A percentile compares a stretch with the other conserved stretches of the same genome.
These are phyloP conservation scores for Sebastes flavidus DNA, from an alignment of 2,797 vertebrate species.

Conservation along the genomic window DNA sequence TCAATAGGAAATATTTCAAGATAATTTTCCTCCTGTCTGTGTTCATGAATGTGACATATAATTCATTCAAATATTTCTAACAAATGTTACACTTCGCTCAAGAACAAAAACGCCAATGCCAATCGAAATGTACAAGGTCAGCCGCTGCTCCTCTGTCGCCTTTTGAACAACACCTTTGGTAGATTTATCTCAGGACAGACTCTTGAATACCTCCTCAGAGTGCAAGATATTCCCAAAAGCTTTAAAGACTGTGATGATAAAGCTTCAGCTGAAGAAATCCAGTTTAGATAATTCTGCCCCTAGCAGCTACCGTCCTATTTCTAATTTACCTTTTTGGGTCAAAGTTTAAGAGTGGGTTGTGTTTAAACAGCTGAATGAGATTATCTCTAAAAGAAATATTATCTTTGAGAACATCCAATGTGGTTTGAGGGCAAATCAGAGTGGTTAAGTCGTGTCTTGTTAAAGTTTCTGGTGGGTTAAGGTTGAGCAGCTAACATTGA, in stretches of 20 bases:
- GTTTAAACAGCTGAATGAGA: slow-evolving; percentile 51
- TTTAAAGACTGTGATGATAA: slow-evolving; percentile 29
- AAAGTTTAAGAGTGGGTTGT: slow-evolving; percentile 49
- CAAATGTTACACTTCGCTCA: background rate
- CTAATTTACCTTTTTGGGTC: slow-evolving; percentile 52
- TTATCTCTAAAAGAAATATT: background rate
- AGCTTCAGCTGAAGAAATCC: slow-evolving; percentile 33
- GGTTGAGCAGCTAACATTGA: slow-evolving; percentile 34
- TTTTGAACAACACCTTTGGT: slow-evolving; percentile 11
- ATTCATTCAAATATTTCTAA: background rate
- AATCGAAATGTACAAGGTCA: background rate
- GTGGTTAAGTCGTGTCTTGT: background rate
- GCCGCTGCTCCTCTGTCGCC: background rate
- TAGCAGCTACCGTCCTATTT: slow-evolving; percentile 45
- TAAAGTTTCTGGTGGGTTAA: slow-evolving; percentile 23
- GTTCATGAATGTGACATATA: background rate
- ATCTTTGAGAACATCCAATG: slow-evolving; percentile 14
- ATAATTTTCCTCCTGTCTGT: background rate
- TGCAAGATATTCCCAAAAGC: slow-evolving; percentile 41
- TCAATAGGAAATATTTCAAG: background rate
- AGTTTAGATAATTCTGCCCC: slow-evolving; percentile 46
- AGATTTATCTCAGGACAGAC: slow-evolving; percentile 12
- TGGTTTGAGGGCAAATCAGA: slow-evolving; percentile 26
- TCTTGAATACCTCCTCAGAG: slow-evolving; percentile 11
- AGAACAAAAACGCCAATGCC: background rate